A percentile compares a stretch with the other conserved stretches of the same genome.
Evolutionary conservation across 2,797 vertebrate species (phyloP).

Genomic region (Benthosema pterotum): DNA sequence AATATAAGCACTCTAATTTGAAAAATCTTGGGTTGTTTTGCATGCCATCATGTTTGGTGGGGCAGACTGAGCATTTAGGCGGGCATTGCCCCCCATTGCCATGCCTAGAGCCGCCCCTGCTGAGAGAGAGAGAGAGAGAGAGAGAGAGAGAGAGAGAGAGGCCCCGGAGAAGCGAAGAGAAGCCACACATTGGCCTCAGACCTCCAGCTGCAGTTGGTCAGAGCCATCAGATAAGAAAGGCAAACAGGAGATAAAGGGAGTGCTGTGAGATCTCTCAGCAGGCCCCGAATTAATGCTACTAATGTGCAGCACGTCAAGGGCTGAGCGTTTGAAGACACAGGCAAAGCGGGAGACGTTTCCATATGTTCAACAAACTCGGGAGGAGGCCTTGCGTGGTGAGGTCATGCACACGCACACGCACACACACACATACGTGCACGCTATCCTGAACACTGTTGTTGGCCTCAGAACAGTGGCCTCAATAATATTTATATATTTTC

Average conservation of each 20-base stretch:
- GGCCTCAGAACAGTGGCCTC: constrained; percentile 39
- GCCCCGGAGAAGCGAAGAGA: constrained; percentile 11
- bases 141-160: not conserved
- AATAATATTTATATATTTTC: constrained; percentile 17
- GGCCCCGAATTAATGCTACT: constrained; percentile 69
- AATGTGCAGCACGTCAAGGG: constrained; percentile 68
- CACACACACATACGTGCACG: not conserved
- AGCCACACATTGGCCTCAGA: constrained; percentile 35
- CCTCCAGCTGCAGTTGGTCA: constrained; percentile 37
- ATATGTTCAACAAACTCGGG: constrained; percentile 75
- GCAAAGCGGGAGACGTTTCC: constrained; percentile 65
- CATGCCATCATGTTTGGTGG: too few species aligned
- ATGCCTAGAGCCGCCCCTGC: too few species aligned
- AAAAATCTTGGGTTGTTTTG: too few species aligned
- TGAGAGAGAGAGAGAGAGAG: too few species aligned
- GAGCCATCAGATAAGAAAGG: constrained; percentile 70
- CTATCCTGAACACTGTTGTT: constrained; percentile 1
- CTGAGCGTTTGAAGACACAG: constrained; percentile 61
- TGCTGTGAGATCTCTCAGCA: constrained; percentile 64
- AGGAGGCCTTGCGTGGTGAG: constrained; percentile 40
- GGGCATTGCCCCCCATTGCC: too few species aligned
- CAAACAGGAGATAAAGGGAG: constrained; percentile 71
- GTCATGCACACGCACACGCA: constrained; percentile 28
- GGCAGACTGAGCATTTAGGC: too few species aligned
- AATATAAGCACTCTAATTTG: too few species aligned